Percentiles rank a stretch among this genome's conserved stretches.
Conservation (phyloP, 2,113 vertebrate genomes). For the Halcyon malimbica region DNA sequence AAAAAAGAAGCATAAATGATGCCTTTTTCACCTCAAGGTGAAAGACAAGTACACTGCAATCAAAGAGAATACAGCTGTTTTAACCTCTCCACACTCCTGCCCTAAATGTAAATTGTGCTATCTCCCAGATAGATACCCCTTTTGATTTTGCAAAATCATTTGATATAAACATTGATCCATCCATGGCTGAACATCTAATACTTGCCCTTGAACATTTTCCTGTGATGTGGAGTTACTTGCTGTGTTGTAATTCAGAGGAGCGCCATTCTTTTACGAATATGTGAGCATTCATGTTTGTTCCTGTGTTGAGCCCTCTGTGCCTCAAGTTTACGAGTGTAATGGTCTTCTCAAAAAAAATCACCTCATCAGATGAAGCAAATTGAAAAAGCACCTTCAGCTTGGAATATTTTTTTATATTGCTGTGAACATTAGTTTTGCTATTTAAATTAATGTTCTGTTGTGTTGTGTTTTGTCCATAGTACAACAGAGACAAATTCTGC, state of each 20-base stretch:
- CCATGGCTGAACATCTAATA: slow-evolving; percentile 42
- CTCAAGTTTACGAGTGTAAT: slow-evolving; percentile 59
- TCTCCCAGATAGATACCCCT: background rate
- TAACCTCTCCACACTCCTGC: background rate
- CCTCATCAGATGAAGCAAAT: slow-evolving; percentile 64
- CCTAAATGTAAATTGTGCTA: background rate
- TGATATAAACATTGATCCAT: slow-evolving; percentile 52
- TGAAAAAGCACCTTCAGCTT: slow-evolving; percentile 64
- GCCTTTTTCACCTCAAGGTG: background rate
- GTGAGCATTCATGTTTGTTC: slow-evolving; percentile 45
- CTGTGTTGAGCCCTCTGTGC: slow-evolving; percentile 50
- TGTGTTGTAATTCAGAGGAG: slow-evolving; percentile 64
- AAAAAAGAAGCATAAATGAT: background rate
- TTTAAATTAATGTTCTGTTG: slow-evolving; percentile 63
- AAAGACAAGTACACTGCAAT: background rate
- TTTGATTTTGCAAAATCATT: slow-evolving; percentile 51
- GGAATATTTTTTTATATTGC: slow-evolving; percentile 57
- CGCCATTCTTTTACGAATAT: slow-evolving; percentile 18
- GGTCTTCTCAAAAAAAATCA: slow-evolving; percentile 70
- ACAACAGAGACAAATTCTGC: slow-evolving; percentile 66
- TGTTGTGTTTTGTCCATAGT: slow-evolving; percentile 70
- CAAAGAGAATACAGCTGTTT: background rate
- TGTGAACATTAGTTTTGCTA: slow-evolving; percentile 55
- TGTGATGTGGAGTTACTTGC: slow-evolving; percentile 61
- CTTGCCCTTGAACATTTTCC: background rate